Evolutionary conservation across 2,888 invertebrate genomes (phyloP).

Genomic region (Cecidostiba fungosa): DNA sequence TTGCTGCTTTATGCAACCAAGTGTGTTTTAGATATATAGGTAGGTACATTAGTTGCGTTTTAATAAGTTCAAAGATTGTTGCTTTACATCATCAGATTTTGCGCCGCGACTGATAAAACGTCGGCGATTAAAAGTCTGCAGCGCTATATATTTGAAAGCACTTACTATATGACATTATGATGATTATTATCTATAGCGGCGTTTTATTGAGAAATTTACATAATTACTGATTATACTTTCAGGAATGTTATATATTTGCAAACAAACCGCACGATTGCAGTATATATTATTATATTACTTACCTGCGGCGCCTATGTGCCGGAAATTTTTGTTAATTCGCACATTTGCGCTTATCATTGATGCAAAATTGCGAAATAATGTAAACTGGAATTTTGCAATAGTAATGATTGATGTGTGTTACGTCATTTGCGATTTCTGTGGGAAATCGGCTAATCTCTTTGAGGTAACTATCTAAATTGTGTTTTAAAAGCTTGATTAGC

Average conservation of each 20-base stretch:
- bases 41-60: neutral
- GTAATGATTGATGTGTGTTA: slow-evolving; percentile 21
- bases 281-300: slow-evolving; percentile 8
- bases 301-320: neutral
- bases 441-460: slow-evolving; percentile 26
- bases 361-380: slow-evolving; percentile 33
- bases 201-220: neutral
- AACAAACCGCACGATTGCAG: slow-evolving; percentile 18
- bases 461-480: slow-evolving; percentile 41
- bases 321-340: slow-evolving; percentile 19
- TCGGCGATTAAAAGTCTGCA: neutral
- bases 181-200: slow-evolving; percentile 20
- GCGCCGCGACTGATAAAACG: neutral
- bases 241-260: slow-evolving; percentile 41
- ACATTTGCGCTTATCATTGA: slow-evolving; percentile 32
- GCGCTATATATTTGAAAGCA: neutral
- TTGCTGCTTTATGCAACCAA: neutral
- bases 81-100: neutral
- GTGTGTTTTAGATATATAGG: neutral
- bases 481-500: slow-evolving; percentile 18
- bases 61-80: neutral
- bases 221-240: slow-evolving; percentile 36
- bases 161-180: neutral
- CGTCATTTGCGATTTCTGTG: slow-evolving; percentile 21
- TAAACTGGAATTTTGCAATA: slow-evolving; percentile 40